Percentiles rank a stretch among this genome's conserved stretches.
Evolutionary conservation across 2,113 vertebrate species (phyloP).

Genomic region (Ochotona princeps): DNA sequence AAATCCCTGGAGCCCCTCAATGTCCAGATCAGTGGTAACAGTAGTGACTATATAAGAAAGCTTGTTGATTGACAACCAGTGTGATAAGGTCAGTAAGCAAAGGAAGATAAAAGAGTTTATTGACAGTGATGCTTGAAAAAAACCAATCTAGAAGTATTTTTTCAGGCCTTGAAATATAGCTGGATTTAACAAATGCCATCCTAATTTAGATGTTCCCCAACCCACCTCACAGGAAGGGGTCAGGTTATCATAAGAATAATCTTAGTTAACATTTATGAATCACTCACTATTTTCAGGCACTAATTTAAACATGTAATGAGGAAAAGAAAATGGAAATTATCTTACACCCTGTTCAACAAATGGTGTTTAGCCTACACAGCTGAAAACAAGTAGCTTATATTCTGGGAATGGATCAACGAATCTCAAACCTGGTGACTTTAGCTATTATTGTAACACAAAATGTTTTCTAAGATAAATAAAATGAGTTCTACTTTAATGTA

Average conservation of each 20-base stretch:
- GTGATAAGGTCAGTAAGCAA: neutral
- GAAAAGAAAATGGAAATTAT: neutral
- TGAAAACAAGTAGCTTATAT: slow-evolving; percentile 4
- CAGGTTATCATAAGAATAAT: slow-evolving; percentile 17
- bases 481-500: slow-evolving; percentile 33
- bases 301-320: neutral
- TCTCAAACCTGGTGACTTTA: neutral
- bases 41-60: neutral
- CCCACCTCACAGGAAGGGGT: neutral
- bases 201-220: neutral
- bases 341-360: slow-evolving; percentile 9
- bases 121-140: slow-evolving; percentile 8
- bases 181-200: slow-evolving; percentile 38
- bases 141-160: neutral
- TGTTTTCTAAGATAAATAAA: neutral
- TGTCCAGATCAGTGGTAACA: neutral
- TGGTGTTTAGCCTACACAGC: neutral
- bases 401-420: neutral
- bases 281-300: neutral
- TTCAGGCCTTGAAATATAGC: slow-evolving; percentile 57
- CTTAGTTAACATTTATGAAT: slow-evolving; percentile 29
- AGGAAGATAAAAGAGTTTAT: neutral
- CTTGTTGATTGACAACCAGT: neutral
- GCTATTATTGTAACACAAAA: neutral
- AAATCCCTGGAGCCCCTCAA: neutral